Evolutionary conservation across 2,888 invertebrate genomes (phyloP), one percentile per base, ranked within the genome.

Genomic region (Prenolepis imparis): DNA sequence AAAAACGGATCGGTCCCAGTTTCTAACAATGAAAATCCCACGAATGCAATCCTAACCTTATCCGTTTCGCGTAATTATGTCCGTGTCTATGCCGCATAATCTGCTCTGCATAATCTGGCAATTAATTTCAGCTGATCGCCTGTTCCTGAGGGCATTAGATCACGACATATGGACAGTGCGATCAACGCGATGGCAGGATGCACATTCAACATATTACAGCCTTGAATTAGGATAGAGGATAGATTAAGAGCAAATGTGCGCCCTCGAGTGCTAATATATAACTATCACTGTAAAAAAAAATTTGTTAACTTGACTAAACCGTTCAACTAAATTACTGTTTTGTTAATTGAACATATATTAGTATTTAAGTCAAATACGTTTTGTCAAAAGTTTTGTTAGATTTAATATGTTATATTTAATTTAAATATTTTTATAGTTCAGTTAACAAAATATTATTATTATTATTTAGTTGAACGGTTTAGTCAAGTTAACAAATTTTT

Each of bases 61-160:
- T 39, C 48, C 44, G 48, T 41, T 82, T 63, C 63, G 1, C 24
- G 74, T 82, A 74, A 82, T 82, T 74, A 74, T 64, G 41, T 74
- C 28, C 64, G 21, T 63, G 48, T 61, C 73, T 55, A 41, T 21
- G 48, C 15, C 32, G 64, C 41, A 21, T 66, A 75, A 57, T 59
- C 41, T 75, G 75, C 67, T 82, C 59, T 75, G 75, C 59, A 82
- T 75, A 82, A 82, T 82, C 77, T 82, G 59, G 75, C 82, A 66
- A 75, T 82, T 82, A 82, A 82, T 82, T 77, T 67, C 74, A 57
- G 24, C 66, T 67, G 59, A 55, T 59, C 67, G 55, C 64, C 61
- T 73, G 73, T 81, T 81, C 28, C 81, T 74, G 64, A 82, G 72
- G 55, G 74, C 64, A 57, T 74, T 74, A 64, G 74, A 74, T 70